A percentile compares a stretch with the other conserved stretches of the same genome.
These are phyloP conservation scores for Linepithema humile DNA, from an alignment of 1,140 invertebrate genomes.

Conservation along the genomic window DNA sequence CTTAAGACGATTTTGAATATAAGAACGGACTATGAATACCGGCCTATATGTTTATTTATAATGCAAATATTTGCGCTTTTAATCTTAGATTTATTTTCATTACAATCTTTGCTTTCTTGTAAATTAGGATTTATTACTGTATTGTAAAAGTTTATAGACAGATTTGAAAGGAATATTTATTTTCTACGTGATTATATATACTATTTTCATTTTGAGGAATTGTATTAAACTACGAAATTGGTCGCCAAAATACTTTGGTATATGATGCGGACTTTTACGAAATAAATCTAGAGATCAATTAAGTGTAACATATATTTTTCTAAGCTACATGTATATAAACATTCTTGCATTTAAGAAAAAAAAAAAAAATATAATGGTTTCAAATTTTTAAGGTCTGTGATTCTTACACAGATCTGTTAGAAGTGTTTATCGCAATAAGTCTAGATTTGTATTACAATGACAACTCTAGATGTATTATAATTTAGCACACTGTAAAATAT, in stretches of 20 bases:
- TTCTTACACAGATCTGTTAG: background rate
- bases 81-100: background rate
- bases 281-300: constrained; percentile 26
- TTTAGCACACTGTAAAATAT: constrained; percentile 15
- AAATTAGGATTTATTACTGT: background rate
- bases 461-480: background rate
- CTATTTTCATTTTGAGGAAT: constrained; percentile 1
- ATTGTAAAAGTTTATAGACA: constrained; percentile 1
- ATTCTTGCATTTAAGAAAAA: background rate
- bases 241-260: constrained; percentile 6
- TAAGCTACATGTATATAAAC: background rate
- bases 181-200: background rate
- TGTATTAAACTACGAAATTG: background rate
- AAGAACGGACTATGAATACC: no score
- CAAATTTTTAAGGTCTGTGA: background rate
- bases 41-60: no score
- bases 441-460: background rate
- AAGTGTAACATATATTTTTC: background rate
- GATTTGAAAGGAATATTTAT: background rate
- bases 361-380: background rate
- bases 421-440: background rate
- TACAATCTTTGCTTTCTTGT: background rate
- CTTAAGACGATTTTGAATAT: no score
- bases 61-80: background rate
- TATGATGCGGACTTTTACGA: background rate